Conservation (phyloP, 1,140 invertebrate species). For the Cydia amplana region DNA sequence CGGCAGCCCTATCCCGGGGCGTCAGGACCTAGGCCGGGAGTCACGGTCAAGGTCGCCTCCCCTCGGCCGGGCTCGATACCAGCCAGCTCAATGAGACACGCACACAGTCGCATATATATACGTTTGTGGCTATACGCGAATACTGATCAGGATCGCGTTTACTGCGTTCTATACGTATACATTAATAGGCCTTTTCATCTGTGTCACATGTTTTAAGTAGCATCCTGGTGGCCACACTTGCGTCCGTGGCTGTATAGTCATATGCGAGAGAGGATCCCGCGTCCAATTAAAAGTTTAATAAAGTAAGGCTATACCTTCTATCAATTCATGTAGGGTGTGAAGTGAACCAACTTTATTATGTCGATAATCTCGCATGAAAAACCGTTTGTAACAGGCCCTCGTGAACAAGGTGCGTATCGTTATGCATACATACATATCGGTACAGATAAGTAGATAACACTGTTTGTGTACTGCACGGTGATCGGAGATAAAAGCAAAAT, state of each 20-base stretch:
- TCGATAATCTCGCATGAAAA: neutral
- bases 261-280: too few species aligned
- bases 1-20: conserved; percentile 26
- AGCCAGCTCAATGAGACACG: conserved; percentile 47
- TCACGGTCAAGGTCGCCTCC: conserved; percentile 68
- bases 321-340: too few species aligned
- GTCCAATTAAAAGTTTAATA: too few species aligned
- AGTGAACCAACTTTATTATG: neutral
- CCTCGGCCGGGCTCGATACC: conserved; percentile 35
- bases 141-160: neutral
- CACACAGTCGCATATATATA: conserved; percentile 37
- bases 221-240: too few species aligned
- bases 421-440: conserved; percentile 19
- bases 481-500: conserved; percentile 27
- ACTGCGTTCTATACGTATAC: neutral
- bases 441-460: conserved; percentile 13
- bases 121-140: conserved; percentile 24
- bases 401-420: conserved; percentile 7
- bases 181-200: too few species aligned
- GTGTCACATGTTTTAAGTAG: too few species aligned
- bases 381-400: neutral
- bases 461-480: conserved; percentile 18
- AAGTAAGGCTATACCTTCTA: too few species aligned
- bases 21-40: conserved; percentile 42
- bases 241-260: too few species aligned